phyloP scores from a whole-genome alignment of 1,140 invertebrate genomes.

The Zaprionus nigranus region DNA sequence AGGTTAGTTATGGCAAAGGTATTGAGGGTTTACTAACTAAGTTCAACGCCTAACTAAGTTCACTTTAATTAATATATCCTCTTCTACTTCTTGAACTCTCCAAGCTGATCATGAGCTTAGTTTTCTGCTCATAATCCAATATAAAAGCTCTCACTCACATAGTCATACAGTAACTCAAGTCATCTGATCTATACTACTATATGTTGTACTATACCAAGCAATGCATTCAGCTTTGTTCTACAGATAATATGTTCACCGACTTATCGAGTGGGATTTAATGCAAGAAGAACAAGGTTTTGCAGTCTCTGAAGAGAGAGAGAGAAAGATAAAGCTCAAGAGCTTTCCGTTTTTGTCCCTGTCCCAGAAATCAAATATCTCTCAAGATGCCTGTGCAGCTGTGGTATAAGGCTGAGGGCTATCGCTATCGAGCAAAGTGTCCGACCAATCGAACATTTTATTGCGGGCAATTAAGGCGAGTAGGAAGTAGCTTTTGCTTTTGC shows the following conservation, averaged over 20 bases:
- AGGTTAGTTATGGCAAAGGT: background rate
- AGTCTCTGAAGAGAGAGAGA: background rate
- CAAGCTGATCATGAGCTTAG: too few relatives aligned
- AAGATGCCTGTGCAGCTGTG: background rate
- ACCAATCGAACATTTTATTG: background rate
- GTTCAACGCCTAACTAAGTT: too few relatives aligned
- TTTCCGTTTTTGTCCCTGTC: background rate
- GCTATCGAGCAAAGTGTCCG: background rate
- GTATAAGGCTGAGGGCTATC: background rate
- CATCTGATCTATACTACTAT: too few relatives aligned
- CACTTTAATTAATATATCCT: too few relatives aligned
- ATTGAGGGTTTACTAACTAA: background rate
- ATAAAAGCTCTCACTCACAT: too few relatives aligned
- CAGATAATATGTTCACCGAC: slow-evolving; percentile 2
- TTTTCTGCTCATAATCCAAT: background rate
- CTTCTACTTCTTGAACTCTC: too few relatives aligned
- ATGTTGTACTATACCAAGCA: too few relatives aligned
- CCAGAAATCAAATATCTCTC: background rate
- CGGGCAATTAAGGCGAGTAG: background rate
- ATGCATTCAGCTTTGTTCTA: background rate
- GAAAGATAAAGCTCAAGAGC: background rate
- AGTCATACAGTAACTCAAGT: too few relatives aligned
- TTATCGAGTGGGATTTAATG: background rate
- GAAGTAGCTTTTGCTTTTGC: background rate
- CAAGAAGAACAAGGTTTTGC: background rate